Conservation (phyloP, 2,113 vertebrate species). For the Probosciger aterrimus region DNA sequence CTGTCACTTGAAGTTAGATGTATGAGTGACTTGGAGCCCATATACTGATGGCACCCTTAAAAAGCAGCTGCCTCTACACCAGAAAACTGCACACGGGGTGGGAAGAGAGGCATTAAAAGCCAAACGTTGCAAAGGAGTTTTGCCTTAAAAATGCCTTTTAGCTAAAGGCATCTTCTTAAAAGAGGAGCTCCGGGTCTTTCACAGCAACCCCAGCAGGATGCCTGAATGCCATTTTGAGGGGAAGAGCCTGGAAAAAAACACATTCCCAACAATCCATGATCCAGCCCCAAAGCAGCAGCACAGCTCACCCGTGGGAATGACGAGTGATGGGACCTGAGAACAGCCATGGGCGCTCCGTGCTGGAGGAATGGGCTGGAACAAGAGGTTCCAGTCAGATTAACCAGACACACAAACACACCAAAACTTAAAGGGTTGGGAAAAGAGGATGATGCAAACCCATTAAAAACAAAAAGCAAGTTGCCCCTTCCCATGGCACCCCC, state of each 20-base stretch:
- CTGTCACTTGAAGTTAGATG: background rate
- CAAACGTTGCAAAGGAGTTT: background rate
- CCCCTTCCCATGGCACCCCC: background rate
- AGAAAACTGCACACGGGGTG: background rate
- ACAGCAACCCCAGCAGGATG: background rate
- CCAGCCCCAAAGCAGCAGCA: background rate
- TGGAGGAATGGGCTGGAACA: background rate
- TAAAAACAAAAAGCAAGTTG: fast-evolving
- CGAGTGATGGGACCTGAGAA: fast-evolving
- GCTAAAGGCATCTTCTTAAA: background rate
- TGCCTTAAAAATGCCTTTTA: background rate
- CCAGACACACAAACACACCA: background rate
- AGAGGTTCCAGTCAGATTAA: background rate
- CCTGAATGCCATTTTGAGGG: background rate
- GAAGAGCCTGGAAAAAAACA: background rate
- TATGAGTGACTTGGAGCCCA: background rate
- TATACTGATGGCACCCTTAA: background rate
- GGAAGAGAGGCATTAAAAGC: background rate
- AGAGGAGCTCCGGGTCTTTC: background rate
- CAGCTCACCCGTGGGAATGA: background rate
- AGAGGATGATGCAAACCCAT: background rate
- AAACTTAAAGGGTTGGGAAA: background rate
- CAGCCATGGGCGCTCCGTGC: background rate
- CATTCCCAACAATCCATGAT: background rate
- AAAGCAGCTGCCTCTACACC: background rate